A percentile compares a stretch with the other conserved stretches of the same genome.
phyloP scores from a whole-genome alignment of 2,113 vertebrate species.

The Triplophysa siluroides region DNA sequence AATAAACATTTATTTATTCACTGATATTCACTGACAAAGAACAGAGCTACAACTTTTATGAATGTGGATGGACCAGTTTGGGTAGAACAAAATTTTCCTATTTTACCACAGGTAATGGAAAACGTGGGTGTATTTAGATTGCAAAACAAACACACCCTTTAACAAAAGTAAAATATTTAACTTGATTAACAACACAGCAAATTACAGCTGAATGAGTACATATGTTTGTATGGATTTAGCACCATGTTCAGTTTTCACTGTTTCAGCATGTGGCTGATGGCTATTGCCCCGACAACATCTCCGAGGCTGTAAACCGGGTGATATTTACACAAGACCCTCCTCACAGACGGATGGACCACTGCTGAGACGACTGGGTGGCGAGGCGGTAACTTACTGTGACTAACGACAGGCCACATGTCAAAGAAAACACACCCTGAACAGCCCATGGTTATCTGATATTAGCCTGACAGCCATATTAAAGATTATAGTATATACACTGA shows the following conservation, averaged over 20 bases:
- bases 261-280: constrained; percentile 13
- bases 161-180: not conserved
- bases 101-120: constrained; percentile 13
- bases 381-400: not conserved
- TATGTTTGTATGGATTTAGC: constrained; percentile 1
- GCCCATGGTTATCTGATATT: constrained; percentile 41
- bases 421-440: constrained; percentile 35
- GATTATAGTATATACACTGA: constrained; percentile 22
- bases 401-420: constrained; percentile 42
- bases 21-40: not conserved
- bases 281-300: constrained; percentile 5
- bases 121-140: not conserved
- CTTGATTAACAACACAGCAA: constrained; percentile 29
- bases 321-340: constrained; percentile 36
- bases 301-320: not conserved
- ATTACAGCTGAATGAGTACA: constrained; percentile 5
- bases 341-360: constrained; percentile 40
- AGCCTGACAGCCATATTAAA: constrained; percentile 46
- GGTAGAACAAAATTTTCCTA: not conserved
- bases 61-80: constrained; percentile 5
- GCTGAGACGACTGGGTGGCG: constrained; percentile 17
- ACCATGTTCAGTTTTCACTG: constrained; percentile 30
- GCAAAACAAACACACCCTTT: constrained; percentile 12
- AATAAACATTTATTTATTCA: not conserved
- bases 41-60: not conserved